Base-by-base conservation (phyloP, 1,140 invertebrate genomes). In the Bathynomus jamesi region DNA sequence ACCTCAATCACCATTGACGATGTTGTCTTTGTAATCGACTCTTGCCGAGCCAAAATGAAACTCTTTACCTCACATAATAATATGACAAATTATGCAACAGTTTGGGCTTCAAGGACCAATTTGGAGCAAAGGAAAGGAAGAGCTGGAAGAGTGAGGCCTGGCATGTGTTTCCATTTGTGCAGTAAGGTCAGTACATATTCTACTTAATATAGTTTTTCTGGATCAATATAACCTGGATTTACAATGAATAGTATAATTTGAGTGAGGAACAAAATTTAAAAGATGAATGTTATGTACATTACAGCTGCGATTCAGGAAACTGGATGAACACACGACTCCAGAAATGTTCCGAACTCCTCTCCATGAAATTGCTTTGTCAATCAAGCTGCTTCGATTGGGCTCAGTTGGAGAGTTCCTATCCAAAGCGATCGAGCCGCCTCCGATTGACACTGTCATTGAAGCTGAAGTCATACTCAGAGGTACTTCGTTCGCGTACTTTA, bases 1-100 rank as follows among this genome's bases (percentile, higher is more conserved):
- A 94, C 93, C 0, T 95, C 94, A 7, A 95, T 98, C 65, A 98
- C 95, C 4, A 98, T 98, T 75, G 91, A 98, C 80, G 95, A 98
- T 81, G 91, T 98, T 7, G 95, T 98, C 1, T 97, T 91, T 82
- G 95, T 98, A 0, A 91, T 98, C 78, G 95, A 98, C 82, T 91
- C 90, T 40, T 95, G 95, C 80, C 96, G 96, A 83, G 91, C 94
- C 0, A 97, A 97, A 80, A 92, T 96, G 86, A 98, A 97, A 79
- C 84, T 96, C 53, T 98, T 96, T 79, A 94, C 94, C 0, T 93
- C 94, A 0, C 93, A 96, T 79, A 96, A 95, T 79, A 98, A 98
- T 82, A 91, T 98, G 87, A 94, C 93, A 0, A 95, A 93, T 78
- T 95, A 97, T 80, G 92, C 94, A 0, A 93, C 94, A 0, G 91